These are phyloP conservation scores for Mesembrinibis cayennensis DNA, from an alignment of 2,113 vertebrate genomes.

Conservation along the genomic window DNA sequence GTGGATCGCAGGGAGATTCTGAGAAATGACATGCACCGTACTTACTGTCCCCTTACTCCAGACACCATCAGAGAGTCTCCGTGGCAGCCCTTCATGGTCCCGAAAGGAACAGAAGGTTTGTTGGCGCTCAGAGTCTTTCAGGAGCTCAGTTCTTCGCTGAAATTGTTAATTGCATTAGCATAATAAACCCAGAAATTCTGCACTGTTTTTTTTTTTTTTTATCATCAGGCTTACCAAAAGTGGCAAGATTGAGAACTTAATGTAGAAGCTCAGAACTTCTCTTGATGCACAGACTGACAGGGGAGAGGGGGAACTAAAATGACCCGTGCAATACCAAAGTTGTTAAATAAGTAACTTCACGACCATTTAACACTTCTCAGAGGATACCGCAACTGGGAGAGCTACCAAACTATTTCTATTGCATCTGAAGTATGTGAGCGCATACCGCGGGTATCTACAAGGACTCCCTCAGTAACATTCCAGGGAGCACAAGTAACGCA, in stretches of 20 bases:
- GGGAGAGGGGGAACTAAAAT: not conserved
- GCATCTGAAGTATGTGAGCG: not conserved
- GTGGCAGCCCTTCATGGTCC: not conserved
- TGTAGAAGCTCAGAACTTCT: not conserved
- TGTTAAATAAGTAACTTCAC: not conserved
- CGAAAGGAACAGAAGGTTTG: not conserved
- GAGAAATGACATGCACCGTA: not conserved
- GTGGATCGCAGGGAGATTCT: accelerated
- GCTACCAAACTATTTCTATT: not conserved
- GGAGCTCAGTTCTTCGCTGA: not conserved
- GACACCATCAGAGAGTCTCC: not conserved
- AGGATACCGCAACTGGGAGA: not conserved
- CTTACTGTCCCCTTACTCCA: not conserved
- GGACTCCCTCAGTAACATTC: not conserved
- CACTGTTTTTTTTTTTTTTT: not conserved
- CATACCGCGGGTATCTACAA: not conserved
- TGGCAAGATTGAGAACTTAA: not conserved
- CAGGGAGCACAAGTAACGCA: not conserved
- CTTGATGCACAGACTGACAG: not conserved
- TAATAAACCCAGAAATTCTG: not conserved
- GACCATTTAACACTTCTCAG: not conserved
- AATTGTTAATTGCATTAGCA: not conserved
- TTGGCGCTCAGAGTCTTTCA: not conserved
- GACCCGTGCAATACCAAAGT: not conserved
- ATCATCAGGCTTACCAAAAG: not conserved